Evolutionary conservation across 2,888 invertebrate genomes (phyloP).

Genomic region (Acholoe squamosa): DNA sequence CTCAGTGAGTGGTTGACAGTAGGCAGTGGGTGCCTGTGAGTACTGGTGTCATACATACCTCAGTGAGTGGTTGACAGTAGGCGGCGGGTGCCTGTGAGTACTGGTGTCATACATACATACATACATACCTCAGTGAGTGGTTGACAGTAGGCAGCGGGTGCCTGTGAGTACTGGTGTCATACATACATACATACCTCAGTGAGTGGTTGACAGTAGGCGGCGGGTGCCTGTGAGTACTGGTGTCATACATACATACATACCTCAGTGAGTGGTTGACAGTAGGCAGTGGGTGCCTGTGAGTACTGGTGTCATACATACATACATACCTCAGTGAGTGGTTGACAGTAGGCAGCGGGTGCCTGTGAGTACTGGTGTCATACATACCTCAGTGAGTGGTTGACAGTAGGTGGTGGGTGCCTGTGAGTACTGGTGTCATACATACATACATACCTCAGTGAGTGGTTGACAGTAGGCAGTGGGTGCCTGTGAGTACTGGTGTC

Average conservation of each 20-base stretch:
- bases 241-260: background rate
- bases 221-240: too few relatives aligned
- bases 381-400: too few relatives aligned
- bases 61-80: conserved; percentile 75
- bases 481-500: too few relatives aligned
- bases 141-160: conserved; percentile 78
- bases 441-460: too few relatives aligned
- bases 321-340: background rate
- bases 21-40: conserved; percentile 77
- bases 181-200: too few relatives aligned
- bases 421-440: too few relatives aligned
- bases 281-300: conserved; percentile 76
- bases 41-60: conserved; percentile 56
- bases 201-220: too few relatives aligned
- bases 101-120: background rate
- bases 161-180: conserved; percentile 73
- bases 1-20: conserved; percentile 75
- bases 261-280: conserved; percentile 75
- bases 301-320: background rate
- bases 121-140: conserved; percentile 71
- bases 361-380: background rate
- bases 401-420: too few relatives aligned
- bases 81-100: conserved; percentile 76
- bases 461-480: too few relatives aligned
- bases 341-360: background rate